Conservation (phyloP, 2,888 invertebrate genomes). For the Pristionchus exspectatus region DNA sequence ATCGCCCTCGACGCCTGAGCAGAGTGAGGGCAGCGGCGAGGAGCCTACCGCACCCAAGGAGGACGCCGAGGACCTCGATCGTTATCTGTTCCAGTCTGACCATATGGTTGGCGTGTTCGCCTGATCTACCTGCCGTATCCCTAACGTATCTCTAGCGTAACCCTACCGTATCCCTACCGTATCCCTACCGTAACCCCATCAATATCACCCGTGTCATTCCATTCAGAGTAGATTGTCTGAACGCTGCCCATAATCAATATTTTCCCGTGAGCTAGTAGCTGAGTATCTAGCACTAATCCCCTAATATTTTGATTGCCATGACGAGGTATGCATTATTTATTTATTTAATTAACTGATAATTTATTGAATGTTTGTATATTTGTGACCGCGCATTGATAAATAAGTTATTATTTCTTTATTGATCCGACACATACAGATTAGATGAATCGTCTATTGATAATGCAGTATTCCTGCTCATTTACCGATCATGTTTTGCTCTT, state of each 20-base stretch:
- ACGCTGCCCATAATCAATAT: background rate
- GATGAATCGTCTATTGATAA: background rate
- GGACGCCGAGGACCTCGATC: constrained; percentile 65
- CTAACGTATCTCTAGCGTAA: constrained; percentile 14
- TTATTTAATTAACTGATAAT: background rate
- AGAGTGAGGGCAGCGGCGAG: constrained; percentile 53
- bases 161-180: no score
- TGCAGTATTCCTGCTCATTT: no score
- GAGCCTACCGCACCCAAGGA: constrained; percentile 50
- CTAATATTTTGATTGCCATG: constrained; percentile 23
- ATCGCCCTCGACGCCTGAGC: background rate
- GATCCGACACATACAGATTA: background rate
- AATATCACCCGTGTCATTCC: constrained; percentile 22
- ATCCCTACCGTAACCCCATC: background rate
- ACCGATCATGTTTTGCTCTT: no score
- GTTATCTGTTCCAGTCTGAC: constrained; percentile 69
- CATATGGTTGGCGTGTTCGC: constrained; percentile 69
- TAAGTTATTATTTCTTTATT: constrained; percentile 3
- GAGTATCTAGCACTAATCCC: constrained; percentile 27
- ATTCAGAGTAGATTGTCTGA: constrained; percentile 40
- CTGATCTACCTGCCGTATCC: constrained; percentile 56
- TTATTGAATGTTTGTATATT: constrained; percentile 45
- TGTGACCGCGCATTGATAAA: background rate
- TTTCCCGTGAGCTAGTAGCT: background rate
- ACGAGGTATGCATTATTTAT: constrained; percentile 16